phyloP scores from a whole-genome alignment of 1,140 invertebrate species.

The Euglossa dilemma region DNA sequence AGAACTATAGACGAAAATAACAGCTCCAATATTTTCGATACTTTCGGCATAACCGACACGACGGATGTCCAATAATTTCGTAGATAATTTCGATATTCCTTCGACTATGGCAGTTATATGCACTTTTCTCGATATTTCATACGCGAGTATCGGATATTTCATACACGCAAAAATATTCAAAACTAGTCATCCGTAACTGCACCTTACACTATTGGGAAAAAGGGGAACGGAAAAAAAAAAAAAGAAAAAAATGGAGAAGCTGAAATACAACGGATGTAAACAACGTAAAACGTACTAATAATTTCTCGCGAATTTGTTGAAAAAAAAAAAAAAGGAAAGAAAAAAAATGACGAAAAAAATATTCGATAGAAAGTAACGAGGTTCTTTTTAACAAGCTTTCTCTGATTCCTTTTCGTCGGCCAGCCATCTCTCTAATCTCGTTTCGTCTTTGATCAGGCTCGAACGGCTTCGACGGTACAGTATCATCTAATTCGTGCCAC shows the following conservation, averaged over 20 bases:
- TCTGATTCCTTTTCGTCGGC: background rate
- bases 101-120: background rate
- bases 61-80: background rate
- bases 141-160: background rate
- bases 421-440: slow-evolving; percentile 1
- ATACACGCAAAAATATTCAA: background rate
- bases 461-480: background rate
- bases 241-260: slow-evolving; percentile 33
- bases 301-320: background rate
- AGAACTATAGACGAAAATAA: background rate
- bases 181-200: background rate
- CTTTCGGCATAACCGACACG: background rate
- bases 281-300: background rate
- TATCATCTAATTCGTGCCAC: slow-evolving; percentile 3
- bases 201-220: slow-evolving; percentile 18
- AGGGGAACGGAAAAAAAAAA: background rate
- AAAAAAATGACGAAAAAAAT: background rate
- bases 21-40: background rate
- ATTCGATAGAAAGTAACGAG: background rate
- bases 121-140: background rate
- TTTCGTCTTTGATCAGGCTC: background rate
- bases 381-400: background rate
- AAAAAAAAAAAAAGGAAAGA: too few species aligned
- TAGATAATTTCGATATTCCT: background rate
- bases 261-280: slow-evolving; percentile 41